Conservation (phyloP, 2,797 vertebrate genomes). For the Paguma larvata region DNA sequence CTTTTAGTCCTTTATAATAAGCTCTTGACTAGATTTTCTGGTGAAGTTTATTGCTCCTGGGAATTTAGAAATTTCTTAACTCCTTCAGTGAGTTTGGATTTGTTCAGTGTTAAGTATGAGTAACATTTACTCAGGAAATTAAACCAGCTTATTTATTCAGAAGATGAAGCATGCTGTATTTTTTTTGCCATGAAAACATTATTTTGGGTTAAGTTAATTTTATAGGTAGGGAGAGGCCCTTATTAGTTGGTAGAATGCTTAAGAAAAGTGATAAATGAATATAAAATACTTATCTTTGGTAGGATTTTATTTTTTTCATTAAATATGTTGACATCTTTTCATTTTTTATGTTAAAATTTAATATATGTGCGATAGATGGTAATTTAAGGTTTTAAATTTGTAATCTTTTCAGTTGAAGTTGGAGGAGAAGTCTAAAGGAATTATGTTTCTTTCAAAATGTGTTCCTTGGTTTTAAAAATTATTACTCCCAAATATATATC, state of each 20-base stretch:
- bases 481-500: neutral
- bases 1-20: conserved; percentile 72
- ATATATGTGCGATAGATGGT: neutral
- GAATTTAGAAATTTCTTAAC: conserved; percentile 70
- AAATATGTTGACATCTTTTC: conserved; percentile 26
- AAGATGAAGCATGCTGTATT: conserved; percentile 51
- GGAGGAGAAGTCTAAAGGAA: conserved; percentile 2
- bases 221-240: conserved; percentile 22
- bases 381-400: conserved; percentile 52
- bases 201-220: conserved; percentile 62
- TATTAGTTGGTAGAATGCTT: conserved; percentile 24
- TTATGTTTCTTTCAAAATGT: conserved; percentile 58
- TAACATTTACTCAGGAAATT: conserved; percentile 74
- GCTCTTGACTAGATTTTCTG: conserved; percentile 56
- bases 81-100: conserved; percentile 62
- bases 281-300: neutral
- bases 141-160: conserved; percentile 59
- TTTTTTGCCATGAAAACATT: conserved; percentile 44
- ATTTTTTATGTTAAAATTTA: conserved; percentile 41
- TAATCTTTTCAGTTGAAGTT: conserved; percentile 57
- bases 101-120: conserved; percentile 22
- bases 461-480: conserved; percentile 42
- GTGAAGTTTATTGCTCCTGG: conserved; percentile 51
- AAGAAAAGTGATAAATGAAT: conserved; percentile 54
- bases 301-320: conserved; percentile 15